Conservation (phyloP, 2,113 vertebrate genomes). For the Lepus europaeus region DNA sequence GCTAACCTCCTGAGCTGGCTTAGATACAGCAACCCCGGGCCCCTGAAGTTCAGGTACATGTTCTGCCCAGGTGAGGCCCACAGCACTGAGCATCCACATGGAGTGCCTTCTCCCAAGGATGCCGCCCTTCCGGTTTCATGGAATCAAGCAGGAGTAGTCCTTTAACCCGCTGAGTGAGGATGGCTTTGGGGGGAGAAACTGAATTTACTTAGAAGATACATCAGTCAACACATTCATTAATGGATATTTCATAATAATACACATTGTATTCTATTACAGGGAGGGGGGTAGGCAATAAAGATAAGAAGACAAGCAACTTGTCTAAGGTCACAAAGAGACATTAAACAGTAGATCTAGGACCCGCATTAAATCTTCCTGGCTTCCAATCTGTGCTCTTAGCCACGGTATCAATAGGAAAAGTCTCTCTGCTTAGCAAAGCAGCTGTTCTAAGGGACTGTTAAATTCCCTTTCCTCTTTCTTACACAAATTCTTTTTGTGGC, state of each 20-base stretch:
- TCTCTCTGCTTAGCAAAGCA: neutral
- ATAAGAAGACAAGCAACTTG: too few species aligned
- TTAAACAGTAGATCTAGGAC: too few species aligned
- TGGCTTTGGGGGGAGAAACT: neutral
- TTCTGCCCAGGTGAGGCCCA: neutral
- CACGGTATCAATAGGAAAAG: neutral
- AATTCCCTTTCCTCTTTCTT: neutral
- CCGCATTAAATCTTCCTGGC: too few species aligned
- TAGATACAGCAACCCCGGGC: rapidly evolving
- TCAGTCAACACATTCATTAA: neutral
- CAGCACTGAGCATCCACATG: neutral
- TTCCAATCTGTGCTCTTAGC: too few species aligned
- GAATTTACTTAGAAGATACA: neutral
- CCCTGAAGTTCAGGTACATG: neutral
- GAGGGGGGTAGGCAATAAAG: too few species aligned
- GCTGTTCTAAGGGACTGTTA: neutral
- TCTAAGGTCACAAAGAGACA: too few species aligned
- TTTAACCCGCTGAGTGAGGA: neutral
- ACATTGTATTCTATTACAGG: neutral
- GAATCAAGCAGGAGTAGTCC: neutral
- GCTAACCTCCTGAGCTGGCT: neutral
- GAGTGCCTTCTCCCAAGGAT: rapidly evolving
- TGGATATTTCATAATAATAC: neutral
- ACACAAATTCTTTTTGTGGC: neutral
- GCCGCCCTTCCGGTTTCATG: rapidly evolving